Base-by-base conservation (phyloP, 1,140 invertebrate genomes). In the Dendrolimus punctatus region DNA sequence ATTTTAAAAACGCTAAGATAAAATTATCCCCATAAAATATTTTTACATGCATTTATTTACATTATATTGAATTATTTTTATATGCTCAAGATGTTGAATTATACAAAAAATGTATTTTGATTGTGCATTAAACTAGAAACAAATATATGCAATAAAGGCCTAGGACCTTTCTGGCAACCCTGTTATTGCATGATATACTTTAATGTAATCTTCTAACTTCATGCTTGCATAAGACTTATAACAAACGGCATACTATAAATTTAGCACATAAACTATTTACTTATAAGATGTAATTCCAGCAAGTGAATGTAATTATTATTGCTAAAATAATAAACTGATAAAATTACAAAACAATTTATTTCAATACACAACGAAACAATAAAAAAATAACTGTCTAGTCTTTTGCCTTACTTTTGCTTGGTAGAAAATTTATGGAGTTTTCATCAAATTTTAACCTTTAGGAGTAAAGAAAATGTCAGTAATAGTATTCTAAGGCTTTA, bases 41-140 rank as follows among this genome's bases (percentile, higher is more conserved):
- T 80, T 84, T 79, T 82, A 79, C 66, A 83, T 77, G 80, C 80
- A 82, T 86, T 84, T 84, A 85, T 80, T 86, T 84, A 80, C 66
- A 80, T 76, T 73, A 64, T 66, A 60, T 73, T 73, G 60, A 74
- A 72, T 76, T 84, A 80, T 80, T 84, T 84, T 80, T 83, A 73
- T 84, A 86, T 61, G 73, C 74, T 80, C 73, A 79, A 73, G 65
- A 71, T 76, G 66, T 73, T 54, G 54, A 64, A 55, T 51, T 64
- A 68, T 62, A 57, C 23, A 56, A 59, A 49, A 64, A 57, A 70
- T 65, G 69, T 76, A 67, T 72, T 64, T 66, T 71, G 61, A 75
- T 71, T 78, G 70, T 81, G 75, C 72, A 72, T 85, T 78, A 77
- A 82, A 58, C 75, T 79, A 74, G 73, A 74, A 69, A 58, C 66